phyloP scores from a whole-genome alignment of 2,113 vertebrate genomes.

The Dicerorhinus sumatrensis region DNA sequence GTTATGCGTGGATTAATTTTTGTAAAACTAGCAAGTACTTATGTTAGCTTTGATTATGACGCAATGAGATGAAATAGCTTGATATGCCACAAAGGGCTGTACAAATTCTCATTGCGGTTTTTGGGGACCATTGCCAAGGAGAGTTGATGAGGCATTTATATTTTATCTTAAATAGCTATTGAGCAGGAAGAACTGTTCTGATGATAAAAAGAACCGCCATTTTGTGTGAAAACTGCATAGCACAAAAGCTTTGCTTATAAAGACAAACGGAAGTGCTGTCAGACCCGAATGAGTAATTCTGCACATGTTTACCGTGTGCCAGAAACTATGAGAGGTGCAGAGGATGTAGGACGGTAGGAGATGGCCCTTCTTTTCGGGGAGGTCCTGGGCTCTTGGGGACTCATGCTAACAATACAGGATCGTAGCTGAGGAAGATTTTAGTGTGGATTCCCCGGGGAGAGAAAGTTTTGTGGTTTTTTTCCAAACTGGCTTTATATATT shows the following conservation, averaged over 20 bases:
- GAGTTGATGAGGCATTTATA: background rate
- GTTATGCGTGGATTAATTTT: background rate
- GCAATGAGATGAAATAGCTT: background rate
- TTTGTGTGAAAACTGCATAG: background rate
- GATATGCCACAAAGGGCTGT: background rate
- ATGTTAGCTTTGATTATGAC: background rate
- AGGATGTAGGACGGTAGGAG: background rate
- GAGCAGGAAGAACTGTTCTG: background rate
- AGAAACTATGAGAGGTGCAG: background rate
- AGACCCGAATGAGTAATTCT: fast-evolving
- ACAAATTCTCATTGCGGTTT: background rate
- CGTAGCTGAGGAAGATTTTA: background rate
- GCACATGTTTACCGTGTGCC: background rate
- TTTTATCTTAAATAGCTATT: background rate
- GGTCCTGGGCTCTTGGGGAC: no score
- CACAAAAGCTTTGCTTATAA: background rate
- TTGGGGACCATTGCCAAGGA: background rate
- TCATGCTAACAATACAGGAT: fast-evolving
- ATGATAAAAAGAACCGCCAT: background rate
- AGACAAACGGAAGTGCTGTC: background rate
- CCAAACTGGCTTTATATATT: background rate
- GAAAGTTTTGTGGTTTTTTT: background rate
- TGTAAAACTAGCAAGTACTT: background rate
- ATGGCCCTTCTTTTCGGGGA: background rate
- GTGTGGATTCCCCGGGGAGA: background rate